Evolutionary conservation across 2,113 vertebrate species (phyloP), one percentile per base, ranked within the genome.

Genomic region (Barbus barbus): DNA sequence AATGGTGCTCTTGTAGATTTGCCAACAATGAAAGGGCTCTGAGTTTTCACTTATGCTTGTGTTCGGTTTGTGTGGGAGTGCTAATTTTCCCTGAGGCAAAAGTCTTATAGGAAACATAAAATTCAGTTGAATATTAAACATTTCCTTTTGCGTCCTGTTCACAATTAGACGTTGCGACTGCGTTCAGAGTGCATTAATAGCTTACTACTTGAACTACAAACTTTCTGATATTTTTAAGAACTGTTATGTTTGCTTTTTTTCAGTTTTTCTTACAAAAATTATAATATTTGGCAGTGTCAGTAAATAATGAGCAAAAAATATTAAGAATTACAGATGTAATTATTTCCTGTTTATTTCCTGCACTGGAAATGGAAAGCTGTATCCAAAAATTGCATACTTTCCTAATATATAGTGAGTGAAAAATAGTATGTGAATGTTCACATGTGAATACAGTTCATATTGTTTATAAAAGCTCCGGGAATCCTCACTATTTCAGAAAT

Each of bases 1-100:
- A 82, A 82, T 48, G 28, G 60, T 22, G 61, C 60, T 81, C 18
- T 67, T 81, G 61, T 67, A 81, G 60, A 51, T 67, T 51, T 51
- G 78, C 41, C 26, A 48, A n/a, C 24, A 80, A 81, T 26, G 38
- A 26, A 61, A 60, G 53, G 16, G 24, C 26, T 81, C 16, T 67
- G 18, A 51, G 60, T 81, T 81, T 67, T 3, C 38, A 48, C 11
- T 46, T 9, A 46, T 31, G 18, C 31, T 78, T 78, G 22, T n/a
- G 48, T 58, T 75, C 26, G 44, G 24, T 51, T 51, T 51, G 22
- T 31, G 13, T 51, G 72, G 3, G 53, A 9, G n/a, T 75, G 44
- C 14, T 28, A 4, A 48, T 48, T 75, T 51, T 28, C 24, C 53
- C 33, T 16, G 13, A 18, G 75, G 22, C 22, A 16, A 60, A 53